A percentile compares a stretch with the other conserved stretches of the same genome.
Evolutionary conservation across 1,140 invertebrate species (phyloP).

Genomic region (Platyscapa corneri): DNA sequence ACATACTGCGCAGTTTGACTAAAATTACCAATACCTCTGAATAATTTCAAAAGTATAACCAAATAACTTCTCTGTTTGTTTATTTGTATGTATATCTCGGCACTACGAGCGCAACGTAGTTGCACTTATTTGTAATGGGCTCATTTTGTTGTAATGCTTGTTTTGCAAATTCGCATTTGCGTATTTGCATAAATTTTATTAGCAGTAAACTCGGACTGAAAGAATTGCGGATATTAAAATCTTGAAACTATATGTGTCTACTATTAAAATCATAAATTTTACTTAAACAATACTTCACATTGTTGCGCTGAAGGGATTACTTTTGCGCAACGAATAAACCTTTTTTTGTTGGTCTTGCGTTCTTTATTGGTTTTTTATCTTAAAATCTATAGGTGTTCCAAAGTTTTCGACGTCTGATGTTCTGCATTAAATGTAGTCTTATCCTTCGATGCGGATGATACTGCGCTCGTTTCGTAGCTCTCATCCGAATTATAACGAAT

Average conservation of each 20-base stretch:
- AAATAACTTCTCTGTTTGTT: neutral
- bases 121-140: no score
- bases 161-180: neutral
- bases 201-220: neutral
- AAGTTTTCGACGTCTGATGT: neutral
- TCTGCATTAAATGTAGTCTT: neutral
- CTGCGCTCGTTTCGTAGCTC: no score
- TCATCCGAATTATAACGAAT: neutral
- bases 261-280: no score
- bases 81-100: no score
- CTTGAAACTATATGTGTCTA: no score
- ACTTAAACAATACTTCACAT: no score
- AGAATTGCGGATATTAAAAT: no score
- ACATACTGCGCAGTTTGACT: neutral
- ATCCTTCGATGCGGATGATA: no score
- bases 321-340: no score
- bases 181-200: neutral
- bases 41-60: neutral
- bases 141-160: no score
- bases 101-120: no score
- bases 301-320: no score
- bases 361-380: neutral
- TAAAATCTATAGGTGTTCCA: neutral
- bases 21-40: neutral
- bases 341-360: neutral